Conservation (phyloP, 1,140 invertebrate species). For the Musca vetustissima region DNA sequence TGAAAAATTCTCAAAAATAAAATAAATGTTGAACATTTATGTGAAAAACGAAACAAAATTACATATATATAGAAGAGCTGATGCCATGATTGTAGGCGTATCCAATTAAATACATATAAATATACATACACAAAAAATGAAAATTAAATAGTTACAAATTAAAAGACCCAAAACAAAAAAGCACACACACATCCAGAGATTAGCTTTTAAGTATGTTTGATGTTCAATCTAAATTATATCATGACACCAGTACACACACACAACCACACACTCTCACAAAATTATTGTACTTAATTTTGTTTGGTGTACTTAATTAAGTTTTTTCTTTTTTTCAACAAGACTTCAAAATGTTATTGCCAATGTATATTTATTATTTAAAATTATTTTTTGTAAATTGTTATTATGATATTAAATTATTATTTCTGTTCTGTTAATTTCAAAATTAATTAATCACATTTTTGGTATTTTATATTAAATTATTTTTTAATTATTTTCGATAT, state of each 20-base stretch:
- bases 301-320: too few species aligned
- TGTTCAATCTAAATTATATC: background rate
- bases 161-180: background rate
- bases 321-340: too few species aligned
- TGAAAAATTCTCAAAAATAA: conserved; percentile 1
- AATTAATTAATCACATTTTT: too few species aligned
- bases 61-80: background rate
- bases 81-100: background rate
- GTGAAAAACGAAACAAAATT: background rate
- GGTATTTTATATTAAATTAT: too few species aligned
- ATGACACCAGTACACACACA: background rate
- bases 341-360: too few species aligned
- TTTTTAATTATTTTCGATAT: too few species aligned
- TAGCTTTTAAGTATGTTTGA: conserved; percentile 14
- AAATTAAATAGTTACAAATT: background rate
- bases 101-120: too few species aligned
- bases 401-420: too few species aligned
- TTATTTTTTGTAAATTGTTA: too few species aligned
- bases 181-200: background rate
- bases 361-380: too few species aligned
- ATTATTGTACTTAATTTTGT: conserved; percentile 6
- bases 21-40: background rate
- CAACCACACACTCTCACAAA: background rate
- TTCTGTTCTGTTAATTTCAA: too few species aligned
- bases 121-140: background rate